Percentiles rank a stretch among this genome's conserved stretches.
Conservation (phyloP, 2,888 invertebrate genomes). For the Campopleginae sp. region DNA sequence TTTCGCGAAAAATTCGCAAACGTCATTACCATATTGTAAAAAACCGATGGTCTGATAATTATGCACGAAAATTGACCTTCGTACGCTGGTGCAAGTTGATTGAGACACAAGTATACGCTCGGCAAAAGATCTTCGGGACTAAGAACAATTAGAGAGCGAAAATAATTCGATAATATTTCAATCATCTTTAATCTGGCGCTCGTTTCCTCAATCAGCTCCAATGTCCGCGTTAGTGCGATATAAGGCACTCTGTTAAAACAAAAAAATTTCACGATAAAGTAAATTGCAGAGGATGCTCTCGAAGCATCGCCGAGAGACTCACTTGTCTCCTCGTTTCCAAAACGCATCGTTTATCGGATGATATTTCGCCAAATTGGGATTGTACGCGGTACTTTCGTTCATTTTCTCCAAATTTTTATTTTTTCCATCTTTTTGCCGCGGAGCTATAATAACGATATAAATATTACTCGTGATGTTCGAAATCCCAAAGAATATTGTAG, state of each 20-base stretch:
- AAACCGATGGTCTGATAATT: neutral
- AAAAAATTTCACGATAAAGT: slow-evolving; percentile 2
- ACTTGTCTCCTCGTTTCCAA: slow-evolving; percentile 91
- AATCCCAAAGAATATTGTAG: slow-evolving; percentile 2
- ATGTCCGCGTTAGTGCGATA: slow-evolving; percentile 94
- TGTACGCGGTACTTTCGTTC: slow-evolving; percentile 85
- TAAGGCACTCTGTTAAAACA: slow-evolving; percentile 92
- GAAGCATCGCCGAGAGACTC: slow-evolving; percentile 73
- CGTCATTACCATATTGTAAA: neutral
- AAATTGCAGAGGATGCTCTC: neutral
- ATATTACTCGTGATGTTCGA: neutral
- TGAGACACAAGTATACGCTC: slow-evolving; percentile 97
- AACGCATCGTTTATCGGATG: slow-evolving; percentile 93
- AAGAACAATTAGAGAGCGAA: slow-evolving; percentile 94
- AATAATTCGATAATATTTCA: slow-evolving; percentile 95
- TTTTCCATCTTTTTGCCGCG: slow-evolving; percentile 72
- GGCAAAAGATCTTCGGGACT: slow-evolving; percentile 95
- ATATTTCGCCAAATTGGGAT: slow-evolving; percentile 90
- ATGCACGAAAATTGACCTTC: slow-evolving; percentile 87
- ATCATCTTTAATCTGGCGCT: slow-evolving; percentile 95
- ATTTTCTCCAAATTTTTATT: slow-evolving; percentile 67
- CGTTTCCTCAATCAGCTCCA: slow-evolving; percentile 95
- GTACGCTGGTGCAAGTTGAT: slow-evolving; percentile 97
- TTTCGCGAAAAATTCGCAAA: neutral
- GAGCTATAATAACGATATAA: slow-evolving; percentile 62